Percentiles rank a stretch among this genome's conserved stretches.
These are phyloP conservation scores for Bovichtus variegatus DNA, from an alignment of 2,797 vertebrate species.

Conservation along the genomic window DNA sequence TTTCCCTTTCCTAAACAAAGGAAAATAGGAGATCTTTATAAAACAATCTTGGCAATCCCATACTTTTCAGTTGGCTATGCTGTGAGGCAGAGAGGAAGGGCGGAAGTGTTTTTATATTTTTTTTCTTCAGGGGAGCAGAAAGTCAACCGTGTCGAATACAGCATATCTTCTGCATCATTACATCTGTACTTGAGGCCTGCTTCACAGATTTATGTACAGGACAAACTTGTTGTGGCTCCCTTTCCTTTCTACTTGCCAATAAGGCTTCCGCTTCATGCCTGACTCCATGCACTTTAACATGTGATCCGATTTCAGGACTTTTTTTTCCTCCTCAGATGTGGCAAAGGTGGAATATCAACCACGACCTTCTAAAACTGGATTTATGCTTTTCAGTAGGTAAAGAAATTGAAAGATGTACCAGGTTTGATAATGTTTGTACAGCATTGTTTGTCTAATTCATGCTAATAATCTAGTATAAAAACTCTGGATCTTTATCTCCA, in stretches of 20 bases:
- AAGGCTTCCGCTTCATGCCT: slow-evolving; percentile 39
- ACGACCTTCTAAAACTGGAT: not conserved
- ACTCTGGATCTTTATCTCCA: not conserved
- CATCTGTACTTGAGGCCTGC: slow-evolving; percentile 67
- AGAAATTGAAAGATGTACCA: not conserved
- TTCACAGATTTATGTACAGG: slow-evolving; percentile 68
- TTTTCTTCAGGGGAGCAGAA: slow-evolving; percentile 46
- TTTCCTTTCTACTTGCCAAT: slow-evolving; percentile 40
- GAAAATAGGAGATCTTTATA: slow-evolving; percentile 8
- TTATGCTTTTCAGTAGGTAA: not conserved
- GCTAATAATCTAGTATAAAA: not conserved
- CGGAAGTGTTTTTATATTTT: slow-evolving; percentile 3
- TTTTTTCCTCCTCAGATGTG: slow-evolving; percentile 29
- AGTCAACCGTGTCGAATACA: slow-evolving; percentile 57
- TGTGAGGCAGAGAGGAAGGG: slow-evolving; percentile 22
- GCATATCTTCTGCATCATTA: slow-evolving; percentile 70
- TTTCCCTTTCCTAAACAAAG: slow-evolving; percentile 19
- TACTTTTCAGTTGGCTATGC: slow-evolving; percentile 26
- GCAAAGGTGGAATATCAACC: slow-evolving; percentile 13
- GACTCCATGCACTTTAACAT: slow-evolving; percentile 44
- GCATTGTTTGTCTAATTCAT: not conserved
- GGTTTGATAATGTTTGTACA: not conserved
- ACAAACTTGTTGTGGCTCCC: slow-evolving; percentile 42
- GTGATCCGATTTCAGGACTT: slow-evolving; percentile 50
- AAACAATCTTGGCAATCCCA: slow-evolving; percentile 20